Evolutionary conservation across 2,797 vertebrate species (phyloP), one percentile per base, ranked within the genome.

Genomic region (Acropternis orthonyx): DNA sequence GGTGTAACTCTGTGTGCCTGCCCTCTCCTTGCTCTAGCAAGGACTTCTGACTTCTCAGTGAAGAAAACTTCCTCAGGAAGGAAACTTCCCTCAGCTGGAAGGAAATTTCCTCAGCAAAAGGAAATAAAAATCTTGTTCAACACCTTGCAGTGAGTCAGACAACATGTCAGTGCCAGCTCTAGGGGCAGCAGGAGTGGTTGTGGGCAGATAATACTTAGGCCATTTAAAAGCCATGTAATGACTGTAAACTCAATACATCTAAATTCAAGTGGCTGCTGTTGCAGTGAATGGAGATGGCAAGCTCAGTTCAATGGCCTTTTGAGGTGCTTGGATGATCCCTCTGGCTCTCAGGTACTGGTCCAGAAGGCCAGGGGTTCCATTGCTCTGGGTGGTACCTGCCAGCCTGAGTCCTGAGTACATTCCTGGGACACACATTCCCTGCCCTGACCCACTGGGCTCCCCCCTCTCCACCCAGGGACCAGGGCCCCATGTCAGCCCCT

Each of bases 221-320:
- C 66, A 21, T 66, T 91, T 80, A 80, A 84, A 95, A 92, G 36
- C 61, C 36, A 36, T 52, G 20, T 44, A 73, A 52, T 83, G 58
- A 86, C 91, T 89, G 86, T 86, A 26, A 92, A 96, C 88, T 88
- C 80, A 69, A 46, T 83, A 41, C 4, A 9, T 73, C 32, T 69
- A n/a, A 58, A 85, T 61, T 62, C 18, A 32, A 48, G 9, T 34
- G n/a, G 6, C 52, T 37, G 54, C 34, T 88, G 16, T n/a, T 78
- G 75, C 6, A 24, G 28, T 44, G 59, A 56, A 1, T 41, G 65
- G 46, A 76, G 59, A 21, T 26, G 63, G 37, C 39, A 55, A 56
- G 24, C 52, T 77, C 4, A 1, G n/a, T 41, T 69, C 27, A 18
- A 30, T 27, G 51, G 26, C 21, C 32, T 91, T 81, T 66, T 49